Evolutionary conservation across 64 coral and sea anemone genomes (phyloP).

Genomic region (Cladopsammia gracilis): DNA sequence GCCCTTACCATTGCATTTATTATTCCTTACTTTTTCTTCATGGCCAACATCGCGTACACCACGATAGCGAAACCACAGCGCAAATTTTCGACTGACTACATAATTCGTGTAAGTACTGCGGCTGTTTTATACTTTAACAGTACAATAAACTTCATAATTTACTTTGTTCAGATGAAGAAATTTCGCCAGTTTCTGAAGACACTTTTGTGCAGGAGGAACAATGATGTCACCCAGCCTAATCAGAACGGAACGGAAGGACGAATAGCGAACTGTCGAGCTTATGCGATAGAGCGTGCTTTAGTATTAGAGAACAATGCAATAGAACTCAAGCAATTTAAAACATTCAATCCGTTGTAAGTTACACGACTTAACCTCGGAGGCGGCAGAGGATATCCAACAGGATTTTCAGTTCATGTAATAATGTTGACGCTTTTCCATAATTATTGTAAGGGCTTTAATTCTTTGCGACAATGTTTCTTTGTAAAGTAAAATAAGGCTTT

Average conservation of each 20-base stretch:
- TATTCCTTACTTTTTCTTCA: slow-evolving; percentile 11
- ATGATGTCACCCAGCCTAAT: neutral
- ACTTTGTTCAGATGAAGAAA: neutral
- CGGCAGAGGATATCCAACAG: too few species aligned
- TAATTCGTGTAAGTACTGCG: neutral
- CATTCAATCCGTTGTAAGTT: too few species aligned
- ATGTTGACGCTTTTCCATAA: too few species aligned
- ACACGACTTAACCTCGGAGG: too few species aligned
- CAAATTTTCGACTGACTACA: slow-evolving; percentile 21
- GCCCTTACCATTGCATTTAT: slow-evolving; percentile 26
- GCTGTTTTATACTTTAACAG: neutral
- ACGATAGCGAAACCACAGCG: neutral
- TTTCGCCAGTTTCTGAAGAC: slow-evolving; percentile 3
- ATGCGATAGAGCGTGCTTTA: too few species aligned
- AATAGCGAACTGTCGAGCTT: too few species aligned
- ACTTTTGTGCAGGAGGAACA: neutral
- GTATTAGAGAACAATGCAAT: too few species aligned
- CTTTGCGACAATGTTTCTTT: too few species aligned
- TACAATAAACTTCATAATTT: slow-evolving; percentile 9
- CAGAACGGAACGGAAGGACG: neutral
- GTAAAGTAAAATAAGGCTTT: too few species aligned
- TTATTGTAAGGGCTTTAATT: too few species aligned
- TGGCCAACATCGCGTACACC: neutral
- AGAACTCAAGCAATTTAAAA: too few species aligned
- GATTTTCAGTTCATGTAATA: too few species aligned